These are phyloP conservation scores for Cydia amplana DNA, from an alignment of 1,140 invertebrate genomes.

Conservation along the genomic window DNA sequence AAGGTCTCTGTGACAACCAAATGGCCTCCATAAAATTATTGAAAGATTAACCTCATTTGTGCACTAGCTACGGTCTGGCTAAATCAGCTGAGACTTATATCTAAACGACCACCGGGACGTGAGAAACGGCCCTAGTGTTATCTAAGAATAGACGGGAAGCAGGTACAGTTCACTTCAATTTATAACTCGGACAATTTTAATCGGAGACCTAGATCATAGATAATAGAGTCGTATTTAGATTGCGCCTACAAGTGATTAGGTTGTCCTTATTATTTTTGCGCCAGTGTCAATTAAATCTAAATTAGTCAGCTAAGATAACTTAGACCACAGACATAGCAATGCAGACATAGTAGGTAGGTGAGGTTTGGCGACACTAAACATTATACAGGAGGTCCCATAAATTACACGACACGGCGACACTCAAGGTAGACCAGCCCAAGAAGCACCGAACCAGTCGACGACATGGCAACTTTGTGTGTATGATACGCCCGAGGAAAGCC, in stretches of 20 bases:
- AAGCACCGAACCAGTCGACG: too few species aligned
- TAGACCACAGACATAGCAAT: not conserved
- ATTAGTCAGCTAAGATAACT: constrained; percentile 6
- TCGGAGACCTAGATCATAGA: not conserved
- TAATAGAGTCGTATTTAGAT: not conserved
- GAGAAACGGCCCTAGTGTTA: constrained; percentile 1
- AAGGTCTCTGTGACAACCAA: not conserved
- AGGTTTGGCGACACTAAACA: not conserved
- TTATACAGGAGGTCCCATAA: too few species aligned
- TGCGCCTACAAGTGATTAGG: not conserved
- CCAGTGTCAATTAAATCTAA: not conserved
- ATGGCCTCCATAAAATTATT: constrained; percentile 5
- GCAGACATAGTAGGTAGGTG: not conserved
- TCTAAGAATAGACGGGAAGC: constrained; percentile 12
- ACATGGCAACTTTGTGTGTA: too few species aligned
- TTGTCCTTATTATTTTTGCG: not conserved
- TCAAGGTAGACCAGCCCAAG: too few species aligned
- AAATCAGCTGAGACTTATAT: constrained; percentile 11
- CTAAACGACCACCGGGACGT: constrained; percentile 17
- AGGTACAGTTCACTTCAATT: not conserved
- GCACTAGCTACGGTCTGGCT: not conserved
- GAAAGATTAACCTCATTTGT: constrained; percentile 1
- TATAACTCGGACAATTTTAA: not conserved
- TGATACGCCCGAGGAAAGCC: too few species aligned
- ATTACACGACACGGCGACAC: too few species aligned